A percentile compares a stretch with the other conserved stretches of the same genome.
These are phyloP conservation scores for Mythimna loreyi DNA, from an alignment of 2,888 invertebrate species.

Conservation along the genomic window DNA sequence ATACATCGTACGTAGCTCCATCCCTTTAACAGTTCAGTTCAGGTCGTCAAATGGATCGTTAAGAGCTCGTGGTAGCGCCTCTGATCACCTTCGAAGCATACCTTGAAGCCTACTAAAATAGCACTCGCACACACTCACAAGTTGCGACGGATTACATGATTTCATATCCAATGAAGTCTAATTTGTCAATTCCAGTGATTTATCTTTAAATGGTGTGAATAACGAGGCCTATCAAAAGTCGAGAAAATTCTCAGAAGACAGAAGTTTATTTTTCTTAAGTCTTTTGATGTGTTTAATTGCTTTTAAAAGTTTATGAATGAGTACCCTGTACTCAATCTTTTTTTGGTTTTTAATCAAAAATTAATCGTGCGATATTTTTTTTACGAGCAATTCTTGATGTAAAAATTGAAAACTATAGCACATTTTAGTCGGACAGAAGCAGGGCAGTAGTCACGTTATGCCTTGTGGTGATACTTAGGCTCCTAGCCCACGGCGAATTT, in stretches of 20 bases:
- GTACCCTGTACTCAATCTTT: background rate
- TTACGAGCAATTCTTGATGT: too few relatives aligned
- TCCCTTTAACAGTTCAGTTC: too few relatives aligned
- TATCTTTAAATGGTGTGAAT: constrained; percentile 29
- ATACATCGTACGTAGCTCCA: too few relatives aligned
- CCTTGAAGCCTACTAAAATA: constrained; percentile 38
- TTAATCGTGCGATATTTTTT: background rate
- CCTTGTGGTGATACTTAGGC: too few relatives aligned
- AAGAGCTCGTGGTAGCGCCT: too few relatives aligned
- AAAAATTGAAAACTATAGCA: too few relatives aligned
- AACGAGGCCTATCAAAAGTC: background rate
- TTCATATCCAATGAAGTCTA: constrained; percentile 9
- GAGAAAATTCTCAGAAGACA: background rate
- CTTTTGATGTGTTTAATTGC: background rate
- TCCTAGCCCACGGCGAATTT: too few relatives aligned
- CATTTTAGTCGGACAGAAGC: too few relatives aligned
- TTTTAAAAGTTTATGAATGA: background rate
- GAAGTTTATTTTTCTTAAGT: background rate
- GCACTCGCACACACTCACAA: background rate
- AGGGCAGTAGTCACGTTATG: too few relatives aligned
- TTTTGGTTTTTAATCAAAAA: background rate
- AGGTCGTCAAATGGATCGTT: too few relatives aligned
- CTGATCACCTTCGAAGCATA: too few relatives aligned
- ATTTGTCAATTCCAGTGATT: constrained; percentile 28
- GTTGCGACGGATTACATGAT: constrained; percentile 29